Base-by-base conservation (phyloP, 1,140 invertebrate genomes). In the Pteromalus puparum region DNA sequence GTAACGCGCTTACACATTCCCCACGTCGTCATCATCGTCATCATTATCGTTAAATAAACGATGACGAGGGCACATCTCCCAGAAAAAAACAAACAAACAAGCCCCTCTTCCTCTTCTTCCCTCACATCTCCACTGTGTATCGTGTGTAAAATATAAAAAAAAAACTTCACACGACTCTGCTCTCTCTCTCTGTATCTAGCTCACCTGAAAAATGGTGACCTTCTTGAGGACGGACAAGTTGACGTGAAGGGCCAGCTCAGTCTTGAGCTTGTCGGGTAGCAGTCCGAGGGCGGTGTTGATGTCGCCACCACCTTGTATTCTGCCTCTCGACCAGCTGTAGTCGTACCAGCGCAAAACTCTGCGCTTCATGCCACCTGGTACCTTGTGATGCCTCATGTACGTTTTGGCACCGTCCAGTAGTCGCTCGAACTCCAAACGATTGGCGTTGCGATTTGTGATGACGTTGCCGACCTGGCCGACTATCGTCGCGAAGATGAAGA, bases 401-500 rank as follows among this genome's bases (percentile, higher is more conserved):
- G 97, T 96, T 92, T 99, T 99, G 65, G 98, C 98, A 76, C 98
- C 98, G 92, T 99, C 98, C 87, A 99, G 93, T 9, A 99, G 94
- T 88, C 98, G 93, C 93, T 99, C 98, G 91, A 99, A 99, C 93
- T 99, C 98, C 81, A 99, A 94, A 30, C 98, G 95, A 93, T 98
- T 99, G n/a, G 98, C 98, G 91, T 99, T 99, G 86, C 98, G 95
- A 93, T 99, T 99, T 6, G 98, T 99, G 90, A 99, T 99, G 87
- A 99, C 98, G 93, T 99, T 99, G 81, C 98, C 98, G 53, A 99
- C 98, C 95, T 99, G 98, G 76, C 98, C 98, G 26, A 99, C 98
- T 89, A 99, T 99, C 18, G 98, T 99, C n/a, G 98, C 98, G 92
- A 99, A 99, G 91, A 99, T 98, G 94, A 99, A 99, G 53, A 99